Percentiles rank a stretch among this genome's conserved stretches.
These are phyloP conservation scores for Gymnogyps californianus DNA, from an alignment of 2,113 vertebrate species.

Conservation along the genomic window DNA sequence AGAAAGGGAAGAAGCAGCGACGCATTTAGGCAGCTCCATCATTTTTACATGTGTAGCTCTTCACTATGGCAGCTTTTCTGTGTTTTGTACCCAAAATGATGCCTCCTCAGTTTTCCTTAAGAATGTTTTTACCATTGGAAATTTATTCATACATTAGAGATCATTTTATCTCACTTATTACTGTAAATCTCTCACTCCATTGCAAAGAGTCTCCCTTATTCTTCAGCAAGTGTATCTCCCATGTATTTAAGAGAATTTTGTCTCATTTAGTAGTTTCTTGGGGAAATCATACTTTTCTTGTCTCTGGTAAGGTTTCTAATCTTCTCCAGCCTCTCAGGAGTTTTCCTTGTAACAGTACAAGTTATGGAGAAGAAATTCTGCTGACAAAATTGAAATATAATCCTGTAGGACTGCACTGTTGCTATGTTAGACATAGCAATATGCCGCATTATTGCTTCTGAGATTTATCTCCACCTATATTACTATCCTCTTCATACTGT, in stretches of 20 bases:
- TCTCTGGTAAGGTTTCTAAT: not conserved
- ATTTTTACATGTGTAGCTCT: not conserved
- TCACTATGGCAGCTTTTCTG: not conserved
- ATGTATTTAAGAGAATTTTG: not conserved
- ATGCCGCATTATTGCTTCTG: not conserved
- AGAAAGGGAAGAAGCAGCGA: not conserved
- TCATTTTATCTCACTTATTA: not conserved
- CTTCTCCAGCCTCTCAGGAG: not conserved
- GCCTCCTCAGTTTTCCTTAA: not conserved
- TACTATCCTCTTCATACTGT: not conserved
- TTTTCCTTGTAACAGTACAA: not conserved
- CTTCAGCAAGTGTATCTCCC: not conserved
- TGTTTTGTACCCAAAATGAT: not conserved
- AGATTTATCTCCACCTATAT: not conserved
- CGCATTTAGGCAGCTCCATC: not conserved
- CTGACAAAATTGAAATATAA: slow-evolving; percentile 1
- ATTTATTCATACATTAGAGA: not conserved
- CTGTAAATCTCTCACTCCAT: fast-evolving
- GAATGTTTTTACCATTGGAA: not conserved
- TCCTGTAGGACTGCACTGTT: not conserved
- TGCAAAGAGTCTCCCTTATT: not conserved
- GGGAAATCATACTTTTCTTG: not conserved
- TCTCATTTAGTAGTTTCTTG: not conserved
- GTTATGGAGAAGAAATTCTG: not conserved
- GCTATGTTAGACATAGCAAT: not conserved